These are phyloP conservation scores for Drosophila nigromelanica DNA, from an alignment of 1,140 invertebrate species.

Conservation along the genomic window DNA sequence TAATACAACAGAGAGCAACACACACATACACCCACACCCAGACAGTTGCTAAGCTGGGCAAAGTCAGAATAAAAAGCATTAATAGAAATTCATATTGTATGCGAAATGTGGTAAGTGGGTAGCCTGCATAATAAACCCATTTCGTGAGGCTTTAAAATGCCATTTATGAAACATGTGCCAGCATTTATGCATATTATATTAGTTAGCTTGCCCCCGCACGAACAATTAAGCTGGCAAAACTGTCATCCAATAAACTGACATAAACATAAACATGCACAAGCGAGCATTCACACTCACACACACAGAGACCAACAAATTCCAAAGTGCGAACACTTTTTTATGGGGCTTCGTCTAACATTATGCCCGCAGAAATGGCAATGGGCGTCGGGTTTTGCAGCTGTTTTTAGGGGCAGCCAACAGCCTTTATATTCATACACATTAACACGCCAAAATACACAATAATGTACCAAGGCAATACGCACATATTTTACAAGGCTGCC, in stretches of 20 bases:
- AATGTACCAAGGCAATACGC: constrained; percentile 29
- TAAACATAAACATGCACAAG: constrained; percentile 26
- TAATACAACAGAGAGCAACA: constrained; percentile 8
- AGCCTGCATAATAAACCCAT: constrained; percentile 70
- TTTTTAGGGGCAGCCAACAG: constrained; percentile 10
- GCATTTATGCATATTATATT: constrained; percentile 82
- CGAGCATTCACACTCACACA: constrained; percentile 2
- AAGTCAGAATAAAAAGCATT: constrained; percentile 30
- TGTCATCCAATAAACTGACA: constrained; percentile 43
- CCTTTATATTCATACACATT: constrained; percentile 64
- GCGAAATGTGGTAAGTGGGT: constrained; percentile 29
- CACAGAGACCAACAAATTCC: constrained; percentile 27
- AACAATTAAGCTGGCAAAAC: constrained; percentile 68
- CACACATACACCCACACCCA: constrained; percentile 30
- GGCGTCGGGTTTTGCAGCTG: constrained; percentile 39
- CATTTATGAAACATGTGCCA: constrained; percentile 80
- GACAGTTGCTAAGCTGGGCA: constrained; percentile 5
- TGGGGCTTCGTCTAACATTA: constrained; percentile 49
- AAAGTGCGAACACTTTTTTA: constrained; percentile 74
- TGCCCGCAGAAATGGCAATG: constrained; percentile 45
- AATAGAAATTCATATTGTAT: constrained; percentile 61
- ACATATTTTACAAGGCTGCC: constrained; percentile 4
- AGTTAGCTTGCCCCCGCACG: constrained; percentile 52
- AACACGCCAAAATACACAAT: constrained; percentile 42
- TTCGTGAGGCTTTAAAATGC: constrained; percentile 75